phyloP scores from a whole-genome alignment of 2,888 invertebrate species.

The Pammene aurita region DNA sequence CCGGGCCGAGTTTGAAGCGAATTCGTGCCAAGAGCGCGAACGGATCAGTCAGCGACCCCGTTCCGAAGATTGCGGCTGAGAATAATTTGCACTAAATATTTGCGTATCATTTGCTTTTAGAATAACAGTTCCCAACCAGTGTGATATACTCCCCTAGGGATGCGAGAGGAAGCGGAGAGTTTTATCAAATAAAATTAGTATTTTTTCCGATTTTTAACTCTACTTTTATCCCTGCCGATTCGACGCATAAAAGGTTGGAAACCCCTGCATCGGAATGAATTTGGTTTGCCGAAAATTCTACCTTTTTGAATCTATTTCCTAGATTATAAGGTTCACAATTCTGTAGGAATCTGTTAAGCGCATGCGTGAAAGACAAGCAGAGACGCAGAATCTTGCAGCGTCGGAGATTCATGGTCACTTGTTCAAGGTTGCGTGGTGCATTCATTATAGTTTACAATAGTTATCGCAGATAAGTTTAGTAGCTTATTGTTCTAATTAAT shows the following conservation, averaged over 20 bases:
- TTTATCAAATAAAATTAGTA: too few species aligned
- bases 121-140: background rate
- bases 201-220: background rate
- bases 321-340: background rate
- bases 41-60: constrained; percentile 59
- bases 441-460: constrained; percentile 34
- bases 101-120: constrained; percentile 7
- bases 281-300: too few species aligned
- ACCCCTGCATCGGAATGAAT: background rate
- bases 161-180: too few species aligned
- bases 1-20: constrained; percentile 39
- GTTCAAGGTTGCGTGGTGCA: constrained; percentile 37
- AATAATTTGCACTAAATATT: constrained; percentile 45
- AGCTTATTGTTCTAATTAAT: constrained; percentile 13
- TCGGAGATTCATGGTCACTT: constrained; percentile 32
- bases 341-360: constrained; percentile 9
- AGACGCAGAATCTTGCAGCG: constrained; percentile 36
- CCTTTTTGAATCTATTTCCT: too few species aligned
- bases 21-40: constrained; percentile 49
- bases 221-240: background rate
- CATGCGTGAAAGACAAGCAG: constrained; percentile 26
- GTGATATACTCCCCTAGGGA: too few species aligned
- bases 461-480: constrained; percentile 12
- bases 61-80: constrained; percentile 46
- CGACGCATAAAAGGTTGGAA: background rate